Evolutionary conservation across 2,797 vertebrate genomes (phyloP).

Genomic region (Oreonectes daqikongensis): DNA sequence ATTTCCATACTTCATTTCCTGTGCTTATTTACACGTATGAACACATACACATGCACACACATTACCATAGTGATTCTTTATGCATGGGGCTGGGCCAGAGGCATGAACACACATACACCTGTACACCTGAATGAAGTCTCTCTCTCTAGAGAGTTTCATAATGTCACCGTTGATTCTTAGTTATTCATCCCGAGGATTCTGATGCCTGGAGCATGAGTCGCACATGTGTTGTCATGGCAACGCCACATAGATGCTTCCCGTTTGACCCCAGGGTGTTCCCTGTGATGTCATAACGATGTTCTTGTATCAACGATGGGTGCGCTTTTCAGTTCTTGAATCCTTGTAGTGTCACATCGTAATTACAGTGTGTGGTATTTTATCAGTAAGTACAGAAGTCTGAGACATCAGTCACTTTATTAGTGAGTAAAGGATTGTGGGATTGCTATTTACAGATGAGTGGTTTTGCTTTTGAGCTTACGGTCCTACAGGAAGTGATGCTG

Average conservation of each 20-base stretch:
- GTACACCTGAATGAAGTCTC: conserved; percentile 76
- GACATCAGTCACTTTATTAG: background rate
- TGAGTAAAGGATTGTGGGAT: conserved; percentile 10
- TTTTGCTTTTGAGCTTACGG: background rate
- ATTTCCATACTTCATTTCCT: conserved; percentile 21
- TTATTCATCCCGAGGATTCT: conserved; percentile 72
- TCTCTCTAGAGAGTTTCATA: conserved; percentile 71
- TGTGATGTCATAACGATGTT: conserved; percentile 53
- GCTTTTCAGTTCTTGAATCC: conserved; percentile 12
- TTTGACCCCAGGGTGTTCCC: conserved; percentile 51
- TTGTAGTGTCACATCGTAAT: conserved; percentile 1
- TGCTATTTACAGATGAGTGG: background rate
- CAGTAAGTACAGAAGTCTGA: background rate
- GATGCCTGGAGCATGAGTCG: conserved; percentile 55
- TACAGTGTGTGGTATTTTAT: background rate
- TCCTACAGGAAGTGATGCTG: background rate
- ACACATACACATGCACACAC: conserved; percentile 22
- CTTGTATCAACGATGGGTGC: conserved; percentile 32
- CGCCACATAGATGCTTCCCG: conserved; percentile 50
- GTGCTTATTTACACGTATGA: conserved; percentile 23
- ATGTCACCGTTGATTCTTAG: conserved; percentile 79
- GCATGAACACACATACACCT: conserved; percentile 68
- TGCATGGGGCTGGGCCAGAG: conserved; percentile 59
- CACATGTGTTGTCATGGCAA: conserved; percentile 56
- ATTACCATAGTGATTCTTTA: conserved; percentile 49